Percentiles rank a stretch among this genome's conserved stretches.
Evolutionary conservation across 2,113 vertebrate species (phyloP).

Genomic region (Cricetomys ansorgei): DNA sequence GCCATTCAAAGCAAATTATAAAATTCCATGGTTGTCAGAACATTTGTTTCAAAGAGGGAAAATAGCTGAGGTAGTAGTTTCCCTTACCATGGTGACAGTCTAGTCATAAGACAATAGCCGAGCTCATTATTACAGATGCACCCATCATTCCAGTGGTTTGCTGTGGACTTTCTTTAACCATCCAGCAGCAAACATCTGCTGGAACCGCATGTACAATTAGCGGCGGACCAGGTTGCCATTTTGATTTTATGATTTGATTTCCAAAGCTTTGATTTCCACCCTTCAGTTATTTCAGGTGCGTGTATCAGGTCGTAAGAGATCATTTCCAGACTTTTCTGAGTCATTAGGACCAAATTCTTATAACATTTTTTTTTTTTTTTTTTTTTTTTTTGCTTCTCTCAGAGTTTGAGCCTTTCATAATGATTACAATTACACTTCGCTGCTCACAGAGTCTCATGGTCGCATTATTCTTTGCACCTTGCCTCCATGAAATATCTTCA

Average conservation of each 20-base stretch:
- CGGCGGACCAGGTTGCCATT: background rate
- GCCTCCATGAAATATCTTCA: constrained; percentile 56
- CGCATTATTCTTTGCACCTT: too few relatives aligned
- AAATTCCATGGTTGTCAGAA: constrained; percentile 46
- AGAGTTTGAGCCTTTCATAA: background rate
- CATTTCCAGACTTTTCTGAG: constrained; percentile 51
- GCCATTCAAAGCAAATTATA: background rate
- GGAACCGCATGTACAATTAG: background rate
- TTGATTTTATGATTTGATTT: constrained; percentile 34
- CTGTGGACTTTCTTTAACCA: background rate
- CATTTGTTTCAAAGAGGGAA: constrained; percentile 35
- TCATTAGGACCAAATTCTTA: background rate
- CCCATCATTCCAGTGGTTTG: constrained; percentile 31
- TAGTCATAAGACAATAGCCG: constrained; percentile 26
- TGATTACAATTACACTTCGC: background rate
- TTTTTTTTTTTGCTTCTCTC: constrained; percentile 25
- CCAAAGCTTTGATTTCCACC: background rate
- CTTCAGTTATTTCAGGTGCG: background rate
- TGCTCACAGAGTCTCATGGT: background rate
- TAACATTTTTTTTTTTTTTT: too few relatives aligned
- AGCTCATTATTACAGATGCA: constrained; percentile 10
- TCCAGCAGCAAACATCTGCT: constrained; percentile 52
- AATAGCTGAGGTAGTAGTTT: constrained; percentile 22
- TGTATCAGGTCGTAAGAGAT: background rate
- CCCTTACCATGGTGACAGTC: constrained; percentile 25